These are phyloP conservation scores for Rachycentron canadum DNA, from an alignment of 2,797 vertebrate genomes.

Conservation along the genomic window DNA sequence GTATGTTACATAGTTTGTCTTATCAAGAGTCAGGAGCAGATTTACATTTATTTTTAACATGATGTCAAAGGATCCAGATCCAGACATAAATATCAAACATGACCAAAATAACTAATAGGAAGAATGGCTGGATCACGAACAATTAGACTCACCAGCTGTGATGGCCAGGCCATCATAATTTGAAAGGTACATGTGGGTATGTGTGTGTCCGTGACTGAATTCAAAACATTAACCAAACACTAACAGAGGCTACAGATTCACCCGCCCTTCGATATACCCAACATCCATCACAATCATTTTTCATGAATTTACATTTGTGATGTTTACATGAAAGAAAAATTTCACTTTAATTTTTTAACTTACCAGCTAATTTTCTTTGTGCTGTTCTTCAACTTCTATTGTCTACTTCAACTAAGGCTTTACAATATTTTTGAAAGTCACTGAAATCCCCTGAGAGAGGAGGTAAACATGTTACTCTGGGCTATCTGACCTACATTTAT, in stretches of 20 bases:
- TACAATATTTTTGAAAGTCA: not conserved
- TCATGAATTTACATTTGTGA: slow-evolving; percentile 16
- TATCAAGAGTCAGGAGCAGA: no score
- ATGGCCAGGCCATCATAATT: not conserved
- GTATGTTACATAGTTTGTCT: not conserved
- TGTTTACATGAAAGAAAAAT: slow-evolving; percentile 22
- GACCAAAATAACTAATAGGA: not conserved
- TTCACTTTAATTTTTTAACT: slow-evolving; percentile 10
- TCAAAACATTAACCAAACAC: slow-evolving; percentile 9
- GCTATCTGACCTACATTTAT: slow-evolving; percentile 24
- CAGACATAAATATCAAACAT: not conserved
- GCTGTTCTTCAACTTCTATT: not conserved
- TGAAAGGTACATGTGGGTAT: not conserved
- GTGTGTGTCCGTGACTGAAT: not conserved
- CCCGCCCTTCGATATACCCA: not conserved
- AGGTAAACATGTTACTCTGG: slow-evolving; percentile 8
- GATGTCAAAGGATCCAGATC: no score
- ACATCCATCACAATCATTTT: slow-evolving; percentile 7
- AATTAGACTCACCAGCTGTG: not conserved
- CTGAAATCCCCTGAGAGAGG: not conserved
- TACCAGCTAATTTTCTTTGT: not conserved
- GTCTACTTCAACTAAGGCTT: not conserved
- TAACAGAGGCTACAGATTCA: not conserved
- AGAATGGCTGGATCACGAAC: not conserved
- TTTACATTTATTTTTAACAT: no score